Evolutionary conservation across 2,797 vertebrate genomes (phyloP), one percentile per base, ranked within the genome.

Genomic region (Microctenopoma steveboyesi): DNA sequence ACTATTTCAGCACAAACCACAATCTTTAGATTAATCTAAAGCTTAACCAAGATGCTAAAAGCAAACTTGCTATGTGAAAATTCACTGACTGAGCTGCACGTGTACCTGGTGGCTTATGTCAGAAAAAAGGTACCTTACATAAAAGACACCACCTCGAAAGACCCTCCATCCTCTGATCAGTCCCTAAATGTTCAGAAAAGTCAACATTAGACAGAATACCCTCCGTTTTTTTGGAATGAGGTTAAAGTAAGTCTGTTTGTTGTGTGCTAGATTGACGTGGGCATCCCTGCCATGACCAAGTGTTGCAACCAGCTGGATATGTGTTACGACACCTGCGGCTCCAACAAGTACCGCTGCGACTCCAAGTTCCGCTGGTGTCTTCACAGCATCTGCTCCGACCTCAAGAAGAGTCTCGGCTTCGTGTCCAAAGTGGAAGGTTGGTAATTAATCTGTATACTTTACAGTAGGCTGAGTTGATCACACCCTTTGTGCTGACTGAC

Each of bases 311-410:
- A 97, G 93, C 88, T 98, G 89, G 98, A 99, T 0, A 1, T 94
- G 47, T 99, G 98, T 56, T 99, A 99, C 0, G 98, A 99, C 83
- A 99, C 96, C 16, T 99, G 98, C 0, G 98, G 98, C 47, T 97
- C 98, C 89, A 99, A 98, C 90, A 99, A 99, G 78, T 99, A 99
- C 69, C 97, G 97, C 70, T 99, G 98, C 0, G 98, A 99, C 15
- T 98, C 97, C 64, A 99, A 99, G 89, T 99, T 99, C 92, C 98
- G 98, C 74, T 98, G 97, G 97, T 99, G 98, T 76, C 95, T 99
- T 58, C 97, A 99, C 86, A 95, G 96, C 82, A 98, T 99, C 94
- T 99, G 98, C 88, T 96, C 95, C 0, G 98, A 99, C 84, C 96
- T 99, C 63, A 99, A 98, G 91, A 96, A 98, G 83, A 99, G 97